A percentile compares a stretch with the other conserved stretches of the same genome.
These are phyloP conservation scores for Desmophyllum pertusum DNA, from an alignment of 92 coral and sea anemone species.

Conservation along the genomic window DNA sequence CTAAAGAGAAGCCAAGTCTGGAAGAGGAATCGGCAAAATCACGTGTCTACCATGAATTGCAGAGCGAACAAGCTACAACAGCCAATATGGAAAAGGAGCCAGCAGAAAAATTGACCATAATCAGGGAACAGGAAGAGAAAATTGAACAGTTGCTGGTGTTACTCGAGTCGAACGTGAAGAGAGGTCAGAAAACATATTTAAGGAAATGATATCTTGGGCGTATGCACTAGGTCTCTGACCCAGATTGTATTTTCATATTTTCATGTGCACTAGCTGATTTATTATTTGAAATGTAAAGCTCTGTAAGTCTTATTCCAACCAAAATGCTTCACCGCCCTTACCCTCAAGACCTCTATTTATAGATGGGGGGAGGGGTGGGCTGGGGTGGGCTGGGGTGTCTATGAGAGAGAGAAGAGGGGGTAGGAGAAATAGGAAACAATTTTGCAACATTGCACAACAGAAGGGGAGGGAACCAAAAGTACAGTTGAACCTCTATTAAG, in stretches of 20 bases:
- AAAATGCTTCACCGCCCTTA: too few species aligned
- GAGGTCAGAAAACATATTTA: neutral
- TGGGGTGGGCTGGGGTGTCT: too few species aligned
- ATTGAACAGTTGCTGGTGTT: conserved; percentile 12
- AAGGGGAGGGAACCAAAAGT: too few species aligned
- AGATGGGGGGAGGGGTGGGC: too few species aligned
- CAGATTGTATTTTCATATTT: neutral
- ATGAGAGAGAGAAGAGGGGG: too few species aligned
- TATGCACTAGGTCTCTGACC: too few species aligned
- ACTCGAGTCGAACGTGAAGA: conserved; percentile 9
- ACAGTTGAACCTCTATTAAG: too few species aligned
- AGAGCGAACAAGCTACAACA: neutral
- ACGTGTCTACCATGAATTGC: neutral
- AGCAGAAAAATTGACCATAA: conserved; percentile 1
- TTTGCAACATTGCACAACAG: too few species aligned
- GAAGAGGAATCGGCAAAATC: neutral
- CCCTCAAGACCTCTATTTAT: too few species aligned
- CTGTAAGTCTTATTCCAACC: neutral
- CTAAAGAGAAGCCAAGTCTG: neutral
- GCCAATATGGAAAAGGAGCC: neutral
- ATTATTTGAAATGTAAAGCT: neutral
- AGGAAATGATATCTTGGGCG: neutral
- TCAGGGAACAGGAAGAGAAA: conserved; percentile 22
- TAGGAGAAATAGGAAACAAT: too few species aligned
- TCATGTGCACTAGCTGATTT: neutral